Evolutionary conservation across 2,888 invertebrate genomes (phyloP), one percentile per base, ranked within the genome.

Genomic region (Anthophora plumipes): DNA sequence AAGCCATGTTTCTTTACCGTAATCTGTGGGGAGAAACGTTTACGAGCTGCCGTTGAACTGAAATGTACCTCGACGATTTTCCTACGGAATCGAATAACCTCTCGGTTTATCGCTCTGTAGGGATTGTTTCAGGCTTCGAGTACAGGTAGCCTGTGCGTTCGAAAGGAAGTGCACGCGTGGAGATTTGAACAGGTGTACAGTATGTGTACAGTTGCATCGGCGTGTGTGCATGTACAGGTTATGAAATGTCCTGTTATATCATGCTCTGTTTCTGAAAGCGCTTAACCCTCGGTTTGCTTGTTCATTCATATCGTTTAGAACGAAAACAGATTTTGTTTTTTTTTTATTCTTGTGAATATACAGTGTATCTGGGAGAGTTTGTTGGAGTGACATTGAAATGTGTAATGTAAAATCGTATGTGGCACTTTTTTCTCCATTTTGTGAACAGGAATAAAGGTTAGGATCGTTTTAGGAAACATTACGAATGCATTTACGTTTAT

Each of bases 21-120:
- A 31, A 7, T 50, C 12, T 67, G 17, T 31, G 22, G 52, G 54
- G 25, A 6, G 9, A 60, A 22, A 43, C 31, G 39, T 41, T 31
- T 31, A 43, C 48, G 41, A 54, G 41, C 25, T 22, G 25, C 17
- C 61, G 64, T 64, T 41, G 17, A 66, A 14, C 50, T n/a, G n/a
- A n/a, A n/a, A 37, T 55, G 31, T 68, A n/a, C n/a, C n/a, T 20
- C 68, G 2, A 37, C 25, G 9, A 6, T 59, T 39, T 59, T n/a
- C 20, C 14, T 39, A 11, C 14, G 48, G 20, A 39, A 52, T 22
- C 39, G 11, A 37, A 25, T 14, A 3, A 9, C 39, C 17, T n/a
- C 22, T 50, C 11, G 17, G 22, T 61, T 61, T 9, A 14, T 50
- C 12, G 2, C 48, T 11, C 0, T n/a, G 8, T 14, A 11, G 20